These are phyloP conservation scores for Horisme vitalbata DNA, from an alignment of 2,888 invertebrate genomes.

Conservation along the genomic window DNA sequence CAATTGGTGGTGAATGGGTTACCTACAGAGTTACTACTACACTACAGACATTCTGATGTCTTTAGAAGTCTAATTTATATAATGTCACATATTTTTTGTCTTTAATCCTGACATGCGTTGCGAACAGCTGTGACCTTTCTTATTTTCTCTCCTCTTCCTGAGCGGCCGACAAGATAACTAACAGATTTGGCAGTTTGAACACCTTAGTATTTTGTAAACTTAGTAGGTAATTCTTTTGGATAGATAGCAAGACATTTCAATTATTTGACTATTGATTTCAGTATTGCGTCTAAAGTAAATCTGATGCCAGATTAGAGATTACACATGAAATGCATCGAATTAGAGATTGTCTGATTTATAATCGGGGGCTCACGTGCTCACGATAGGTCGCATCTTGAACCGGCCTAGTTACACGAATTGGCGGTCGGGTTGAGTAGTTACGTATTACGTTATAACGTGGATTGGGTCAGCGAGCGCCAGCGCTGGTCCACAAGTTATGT, in stretches of 20 bases:
- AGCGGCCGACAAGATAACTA: no score
- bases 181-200: no score
- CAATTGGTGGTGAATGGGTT: not conserved
- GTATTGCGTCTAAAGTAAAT: not conserved
- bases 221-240: no score
- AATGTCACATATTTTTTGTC: no score
- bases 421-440: constrained; percentile 41
- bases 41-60: no score
- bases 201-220: no score
- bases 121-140: no score
- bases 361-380: constrained; percentile 30
- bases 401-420: constrained; percentile 62
- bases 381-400: constrained; percentile 66
- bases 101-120: no score
- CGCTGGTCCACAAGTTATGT: constrained; percentile 66
- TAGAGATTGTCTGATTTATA: constrained; percentile 13
- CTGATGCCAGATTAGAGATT: not conserved
- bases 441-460: constrained; percentile 59
- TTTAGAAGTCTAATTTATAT: no score
- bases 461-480: constrained; percentile 70
- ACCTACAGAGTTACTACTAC: not conserved
- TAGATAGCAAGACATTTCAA: no score
- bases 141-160: no score
- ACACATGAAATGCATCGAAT: constrained; percentile 13
- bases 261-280: no score